A percentile compares a stretch with the other conserved stretches of the same genome.
Conservation (phyloP, 2,888 invertebrate species). For the Luffia ferchaultella region DNA sequence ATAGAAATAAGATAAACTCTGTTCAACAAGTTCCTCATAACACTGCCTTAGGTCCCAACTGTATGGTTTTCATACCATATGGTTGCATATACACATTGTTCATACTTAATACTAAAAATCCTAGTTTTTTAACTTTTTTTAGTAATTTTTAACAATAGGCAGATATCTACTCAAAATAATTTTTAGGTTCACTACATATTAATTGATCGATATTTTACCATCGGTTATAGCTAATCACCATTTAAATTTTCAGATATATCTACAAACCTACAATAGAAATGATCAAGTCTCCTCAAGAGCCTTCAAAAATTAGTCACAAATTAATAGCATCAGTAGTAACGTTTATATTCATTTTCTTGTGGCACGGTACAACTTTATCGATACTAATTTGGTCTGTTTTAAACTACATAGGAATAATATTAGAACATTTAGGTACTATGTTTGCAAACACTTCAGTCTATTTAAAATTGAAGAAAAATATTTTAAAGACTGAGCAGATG, state of each 20-base stretch:
- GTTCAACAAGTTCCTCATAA: no score
- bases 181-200: no score
- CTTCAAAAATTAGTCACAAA: slow-evolving; percentile 57
- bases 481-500: slow-evolving; percentile 43
- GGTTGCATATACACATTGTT: no score
- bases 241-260: slow-evolving; percentile 74
- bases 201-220: no score
- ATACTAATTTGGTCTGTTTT: slow-evolving; percentile 87
- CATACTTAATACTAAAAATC: no score
- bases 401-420: slow-evolving; percentile 82
- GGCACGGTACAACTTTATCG: slow-evolving; percentile 85
- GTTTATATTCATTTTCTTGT: slow-evolving; percentile 86
- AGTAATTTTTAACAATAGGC: no score
- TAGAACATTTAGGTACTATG: slow-evolving; percentile 71
- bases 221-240: no score
- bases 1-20: not conserved
- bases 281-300: slow-evolving; percentile 27
- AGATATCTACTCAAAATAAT: no score
- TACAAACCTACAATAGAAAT: slow-evolving; percentile 72
- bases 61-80: no score
- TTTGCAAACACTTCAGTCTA: slow-evolving; percentile 53
- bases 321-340: slow-evolving; percentile 76
- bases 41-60: no score
- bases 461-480: slow-evolving; percentile 37
- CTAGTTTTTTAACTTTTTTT: no score